Evolutionary conservation across 2,113 vertebrate genomes (phyloP).

Genomic region (Microtus pennsylvanicus): DNA sequence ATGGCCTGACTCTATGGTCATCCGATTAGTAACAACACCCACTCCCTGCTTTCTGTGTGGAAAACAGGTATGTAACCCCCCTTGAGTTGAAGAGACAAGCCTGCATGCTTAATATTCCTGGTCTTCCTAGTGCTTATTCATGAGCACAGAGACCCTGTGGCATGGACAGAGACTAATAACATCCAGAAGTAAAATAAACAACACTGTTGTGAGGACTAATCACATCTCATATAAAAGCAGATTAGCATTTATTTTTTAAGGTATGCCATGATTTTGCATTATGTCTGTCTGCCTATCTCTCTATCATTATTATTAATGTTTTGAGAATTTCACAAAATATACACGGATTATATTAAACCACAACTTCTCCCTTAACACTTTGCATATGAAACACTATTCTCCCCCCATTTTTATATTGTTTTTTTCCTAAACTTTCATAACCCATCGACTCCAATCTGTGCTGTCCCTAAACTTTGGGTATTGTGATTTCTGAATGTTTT

Average conservation of each 20-base stretch:
- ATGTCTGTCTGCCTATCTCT: background rate
- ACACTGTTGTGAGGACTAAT: background rate
- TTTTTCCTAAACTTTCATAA: background rate
- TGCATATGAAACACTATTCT: background rate
- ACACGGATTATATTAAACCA: background rate
- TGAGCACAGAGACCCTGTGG: background rate
- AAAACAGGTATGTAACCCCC: background rate
- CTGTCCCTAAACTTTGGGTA: background rate
- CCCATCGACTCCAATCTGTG: background rate
- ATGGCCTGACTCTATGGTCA: background rate
- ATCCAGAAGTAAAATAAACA: background rate
- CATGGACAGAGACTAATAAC: background rate
- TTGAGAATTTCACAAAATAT: background rate
- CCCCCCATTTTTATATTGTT: background rate
- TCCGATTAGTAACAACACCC: background rate
- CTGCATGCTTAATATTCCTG: background rate
- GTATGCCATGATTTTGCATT: background rate
- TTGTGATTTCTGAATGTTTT: slow-evolving; percentile 2
- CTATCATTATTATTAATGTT: background rate
- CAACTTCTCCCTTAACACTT: background rate
- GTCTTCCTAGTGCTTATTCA: background rate
- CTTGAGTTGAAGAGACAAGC: background rate
- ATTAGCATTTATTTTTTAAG: background rate
- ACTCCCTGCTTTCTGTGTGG: background rate
- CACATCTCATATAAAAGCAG: background rate